Conservation (phyloP, 2,888 invertebrate genomes). For the Nebria salina region DNA sequence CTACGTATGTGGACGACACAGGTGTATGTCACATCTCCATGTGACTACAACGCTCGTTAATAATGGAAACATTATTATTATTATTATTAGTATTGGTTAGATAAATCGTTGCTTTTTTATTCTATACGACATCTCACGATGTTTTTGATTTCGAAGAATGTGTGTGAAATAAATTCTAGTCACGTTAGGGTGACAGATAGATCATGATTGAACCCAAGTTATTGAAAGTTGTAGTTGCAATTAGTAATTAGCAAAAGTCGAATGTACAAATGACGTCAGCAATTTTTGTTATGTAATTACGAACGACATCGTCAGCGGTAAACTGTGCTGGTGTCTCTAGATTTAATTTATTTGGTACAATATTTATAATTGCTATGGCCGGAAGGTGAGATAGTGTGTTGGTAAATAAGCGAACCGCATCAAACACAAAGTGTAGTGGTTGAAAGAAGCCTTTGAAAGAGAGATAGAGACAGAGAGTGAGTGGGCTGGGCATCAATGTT, state of each 20-base stretch:
- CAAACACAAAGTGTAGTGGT: slow-evolving; percentile 10
- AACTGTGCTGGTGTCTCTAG: slow-evolving; percentile 11
- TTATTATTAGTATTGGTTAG: too few species aligned
- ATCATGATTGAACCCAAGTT: neutral
- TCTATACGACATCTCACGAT: too few species aligned
- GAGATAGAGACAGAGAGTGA: neutral
- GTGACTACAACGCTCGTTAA: neutral
- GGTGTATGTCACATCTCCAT: slow-evolving; percentile 6
- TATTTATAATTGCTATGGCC: slow-evolving; percentile 53
- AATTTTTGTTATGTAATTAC: slow-evolving; percentile 13
- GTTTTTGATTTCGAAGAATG: too few species aligned
- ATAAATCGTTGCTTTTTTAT: too few species aligned
- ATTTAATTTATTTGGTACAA: slow-evolving; percentile 53
- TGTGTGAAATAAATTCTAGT: neutral
- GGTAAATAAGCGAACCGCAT: slow-evolving; percentile 53
- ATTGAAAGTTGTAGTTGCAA: slow-evolving; percentile 2
- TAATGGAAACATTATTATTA: neutral
- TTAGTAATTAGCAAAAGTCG: slow-evolving; percentile 15
- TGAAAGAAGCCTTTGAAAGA: neutral
- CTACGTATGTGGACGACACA: neutral
- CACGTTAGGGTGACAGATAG: neutral
- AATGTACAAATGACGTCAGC: slow-evolving; percentile 6
- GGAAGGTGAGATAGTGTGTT: slow-evolving; percentile 31
- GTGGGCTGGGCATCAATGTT: slow-evolving; percentile 54
- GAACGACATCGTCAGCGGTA: slow-evolving; percentile 15